phyloP scores from a whole-genome alignment of 2,888 invertebrate species.

The Phyllotreta striolata region DNA sequence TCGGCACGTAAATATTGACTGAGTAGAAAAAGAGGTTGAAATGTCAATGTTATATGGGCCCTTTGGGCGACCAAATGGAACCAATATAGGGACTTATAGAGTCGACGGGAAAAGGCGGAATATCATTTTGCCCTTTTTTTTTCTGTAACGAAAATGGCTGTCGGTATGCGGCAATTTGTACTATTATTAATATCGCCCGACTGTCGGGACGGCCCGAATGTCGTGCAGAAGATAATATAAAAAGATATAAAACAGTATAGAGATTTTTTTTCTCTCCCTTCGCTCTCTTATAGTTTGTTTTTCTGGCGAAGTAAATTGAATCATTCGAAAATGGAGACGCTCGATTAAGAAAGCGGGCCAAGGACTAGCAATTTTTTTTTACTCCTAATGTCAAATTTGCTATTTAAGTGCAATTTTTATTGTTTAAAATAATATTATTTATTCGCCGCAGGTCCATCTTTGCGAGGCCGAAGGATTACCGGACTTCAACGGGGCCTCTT shows the following conservation, averaged over 20 bases:
- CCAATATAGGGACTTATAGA: constrained; percentile 37
- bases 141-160: constrained; percentile 19
- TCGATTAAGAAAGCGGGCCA: background rate
- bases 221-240: background rate
- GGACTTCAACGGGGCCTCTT: constrained; percentile 71
- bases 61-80: constrained; percentile 43
- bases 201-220: background rate
- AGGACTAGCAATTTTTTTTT: background rate
- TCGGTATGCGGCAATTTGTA: constrained; percentile 24
- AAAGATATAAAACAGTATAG: constrained; percentile 2
- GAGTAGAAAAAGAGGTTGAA: constrained; percentile 39
- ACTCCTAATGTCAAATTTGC: no score
- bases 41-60: constrained; percentile 44
- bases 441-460: constrained; percentile 70
- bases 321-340: no score
- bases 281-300: background rate
- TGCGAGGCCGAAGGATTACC: constrained; percentile 81
- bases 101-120: constrained; percentile 11
- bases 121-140: constrained; percentile 19
- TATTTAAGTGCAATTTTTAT: background rate
- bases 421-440: constrained; percentile 1
- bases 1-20: constrained; percentile 46
- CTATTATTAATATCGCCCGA: constrained; percentile 21
- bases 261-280: constrained; percentile 11
- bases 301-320: no score